Conservation (phyloP, 2,888 invertebrate species). For the Nephrotoma flavescens region DNA sequence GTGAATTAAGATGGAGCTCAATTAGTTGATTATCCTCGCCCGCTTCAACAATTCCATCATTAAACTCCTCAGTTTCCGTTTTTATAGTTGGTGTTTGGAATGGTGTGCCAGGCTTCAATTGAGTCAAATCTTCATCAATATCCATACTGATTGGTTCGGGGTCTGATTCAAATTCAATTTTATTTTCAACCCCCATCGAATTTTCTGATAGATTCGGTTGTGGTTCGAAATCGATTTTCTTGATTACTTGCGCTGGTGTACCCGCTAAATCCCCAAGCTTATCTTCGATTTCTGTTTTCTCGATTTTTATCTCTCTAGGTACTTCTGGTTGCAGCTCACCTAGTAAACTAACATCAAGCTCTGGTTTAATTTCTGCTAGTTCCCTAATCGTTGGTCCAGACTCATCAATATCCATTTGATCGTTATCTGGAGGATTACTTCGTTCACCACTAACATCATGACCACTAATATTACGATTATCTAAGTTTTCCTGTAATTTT, state of each 20-base stretch:
- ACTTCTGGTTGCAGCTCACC: neutral
- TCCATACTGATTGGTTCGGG: neutral
- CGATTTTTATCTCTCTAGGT: neutral
- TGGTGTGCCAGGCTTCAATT: neutral
- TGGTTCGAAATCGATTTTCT: neutral
- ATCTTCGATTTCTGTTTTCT: conserved; percentile 8
- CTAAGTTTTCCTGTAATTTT: conserved; percentile 11
- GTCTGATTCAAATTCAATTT: neutral
- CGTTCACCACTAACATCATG: conserved; percentile 1
- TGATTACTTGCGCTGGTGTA: neutral
- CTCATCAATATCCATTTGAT: conserved; percentile 13
- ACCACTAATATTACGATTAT: conserved; percentile 18
- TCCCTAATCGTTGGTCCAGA: neutral
- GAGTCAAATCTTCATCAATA: neutral
- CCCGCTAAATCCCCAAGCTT: neutral
- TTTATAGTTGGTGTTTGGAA: neutral
- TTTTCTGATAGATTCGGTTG: neutral
- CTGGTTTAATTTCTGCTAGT: neutral
- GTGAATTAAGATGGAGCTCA: conserved; percentile 57
- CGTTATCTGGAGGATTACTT: conserved; percentile 8
- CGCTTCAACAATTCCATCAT: conserved; percentile 37
- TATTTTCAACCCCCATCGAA: neutral
- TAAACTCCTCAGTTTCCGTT: conserved; percentile 12
- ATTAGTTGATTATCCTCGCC: conserved; percentile 48
- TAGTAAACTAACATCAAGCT: neutral